Base-by-base conservation (phyloP, 2,797 vertebrate species). In the Chloroceryle inda region DNA sequence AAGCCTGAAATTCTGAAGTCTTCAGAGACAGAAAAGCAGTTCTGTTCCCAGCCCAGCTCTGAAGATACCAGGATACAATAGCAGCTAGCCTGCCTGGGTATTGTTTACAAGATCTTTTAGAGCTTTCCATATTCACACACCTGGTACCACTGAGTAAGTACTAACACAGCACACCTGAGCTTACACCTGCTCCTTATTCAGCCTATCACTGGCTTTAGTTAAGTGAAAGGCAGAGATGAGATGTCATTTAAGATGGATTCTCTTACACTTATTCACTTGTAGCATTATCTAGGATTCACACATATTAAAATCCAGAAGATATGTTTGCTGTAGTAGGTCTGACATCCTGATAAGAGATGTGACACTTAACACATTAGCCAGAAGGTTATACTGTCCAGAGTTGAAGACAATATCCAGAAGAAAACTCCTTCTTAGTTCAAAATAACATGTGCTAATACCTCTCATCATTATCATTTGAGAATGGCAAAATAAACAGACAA, bases 141-240 rank as follows among this genome's bases (percentile, higher is more conserved):
- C 72, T 58, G 76, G 26, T 63, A 67, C 33, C 56, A 52, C 40
- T 74, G 81, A 91, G 52, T 56, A 47, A 88, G 82, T 49, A 33
- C 75, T 84, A 64, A 33, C 75, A 55, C 45, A 62, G 92, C 66
- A 47, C 69, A 93, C 92, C 94, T 93, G 92, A 95, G 73, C 62
- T 86, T 64, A 72, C 58, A 90, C 84, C 88, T 92, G 66, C 42
- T 92, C 79, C 64, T 85, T 72, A 33, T 59, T 77, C 91, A 89
- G 89, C 78, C 84, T 87, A 26, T 94, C 91, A 67, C 33, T 91
- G 26, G 63, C 72, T 91, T 95, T 83, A 88, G 62, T 59, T 74
- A 89, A 85, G 38, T 44, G 75, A 91, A 89, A 92, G 68, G 62
- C 81, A 95, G 85, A 72, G 96, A 94, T 89, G 84, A 96, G 91